Base-by-base conservation (phyloP, 2,797 vertebrate species). In the Trichosurus vulpecula region DNA sequence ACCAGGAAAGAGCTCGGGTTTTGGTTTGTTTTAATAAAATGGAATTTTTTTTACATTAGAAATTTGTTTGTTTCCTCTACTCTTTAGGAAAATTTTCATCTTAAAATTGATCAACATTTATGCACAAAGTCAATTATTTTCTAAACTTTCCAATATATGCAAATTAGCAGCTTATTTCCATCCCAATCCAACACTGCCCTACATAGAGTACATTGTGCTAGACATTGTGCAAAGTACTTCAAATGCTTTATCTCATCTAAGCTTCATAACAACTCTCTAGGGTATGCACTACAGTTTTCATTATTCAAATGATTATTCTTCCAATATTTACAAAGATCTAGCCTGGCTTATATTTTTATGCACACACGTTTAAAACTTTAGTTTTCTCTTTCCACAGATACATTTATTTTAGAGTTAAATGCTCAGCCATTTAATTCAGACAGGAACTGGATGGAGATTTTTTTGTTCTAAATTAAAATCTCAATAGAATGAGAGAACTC, bases 391-490 rank as follows among this genome's bases (percentile, higher is more conserved):
- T 91, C 41, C 74, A 93, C 19, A 74, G 16, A 94, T 14, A 12
- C 10, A 94, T 94, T 74, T 96, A 94, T 95, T 96, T 10, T 90
- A 98, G 95, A 95, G 57, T 5, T 55, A 96, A 97, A 95, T 56
- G 19, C 14, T 95, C 90, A 61, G 51, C 54, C 95, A 95, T 91
- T 93, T 92, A 95, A n/a, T 35, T 66, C 61, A 96, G 81, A 93
- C 56, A 96, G 95, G 90, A 29, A 94, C 3, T 54, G 54, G 93
- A 90, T 30, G 53, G 56, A 56, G 13, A 89, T 61, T 92, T 61
- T 41, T 95, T 93, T 92, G 55, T 96, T 95, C 92, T 87, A 97
- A 94, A 94, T 19, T 93, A 56, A 52, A 97, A 94, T 95, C 31
- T 51, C 81, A 92, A 92, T n/a, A 97, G 90, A 95, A 95, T 51